Conservation (phyloP, 2,113 vertebrate genomes). For the Stegastes partitus region DNA sequence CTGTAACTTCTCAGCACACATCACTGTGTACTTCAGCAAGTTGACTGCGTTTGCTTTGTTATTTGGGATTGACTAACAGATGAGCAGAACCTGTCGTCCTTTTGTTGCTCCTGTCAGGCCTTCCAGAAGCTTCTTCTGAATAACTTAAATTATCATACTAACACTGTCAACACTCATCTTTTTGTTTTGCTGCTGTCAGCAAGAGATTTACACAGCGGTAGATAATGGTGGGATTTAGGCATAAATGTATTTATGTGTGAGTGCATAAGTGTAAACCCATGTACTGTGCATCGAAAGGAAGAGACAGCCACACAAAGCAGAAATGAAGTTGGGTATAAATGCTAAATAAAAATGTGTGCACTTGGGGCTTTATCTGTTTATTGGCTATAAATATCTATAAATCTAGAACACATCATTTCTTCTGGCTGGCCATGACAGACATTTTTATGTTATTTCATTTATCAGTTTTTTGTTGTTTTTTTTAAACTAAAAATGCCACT, state of each 20-base stretch:
- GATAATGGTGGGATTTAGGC: constrained; percentile 28
- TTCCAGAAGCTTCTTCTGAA: constrained; percentile 59
- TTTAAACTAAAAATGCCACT: too few species aligned
- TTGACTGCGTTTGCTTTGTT: constrained; percentile 49
- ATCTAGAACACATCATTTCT: too few species aligned
- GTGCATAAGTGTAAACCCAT: constrained; percentile 11
- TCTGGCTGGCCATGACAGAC: too few species aligned
- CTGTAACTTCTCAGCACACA: constrained; percentile 27
- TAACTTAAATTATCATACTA: constrained; percentile 68
- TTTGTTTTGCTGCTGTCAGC: constrained; percentile 67
- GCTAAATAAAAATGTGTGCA: not conserved
- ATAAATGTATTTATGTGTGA: not conserved
- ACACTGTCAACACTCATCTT: constrained; percentile 68
- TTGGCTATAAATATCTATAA: too few species aligned
- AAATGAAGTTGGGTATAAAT: not conserved
- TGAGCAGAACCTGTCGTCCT: constrained; percentile 10
- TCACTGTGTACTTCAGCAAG: constrained; percentile 8
- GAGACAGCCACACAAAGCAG: not conserved
- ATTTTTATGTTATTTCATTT: too few species aligned
- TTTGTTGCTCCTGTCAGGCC: constrained; percentile 56
- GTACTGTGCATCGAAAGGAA: not conserved
- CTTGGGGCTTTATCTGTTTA: too few species aligned
- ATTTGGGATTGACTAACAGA: constrained; percentile 38
- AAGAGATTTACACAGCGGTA: constrained; percentile 33
- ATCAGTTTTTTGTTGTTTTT: too few species aligned